phyloP scores from a whole-genome alignment of 2,888 invertebrate genomes.

The Rhimphoctona megacephalus region DNA sequence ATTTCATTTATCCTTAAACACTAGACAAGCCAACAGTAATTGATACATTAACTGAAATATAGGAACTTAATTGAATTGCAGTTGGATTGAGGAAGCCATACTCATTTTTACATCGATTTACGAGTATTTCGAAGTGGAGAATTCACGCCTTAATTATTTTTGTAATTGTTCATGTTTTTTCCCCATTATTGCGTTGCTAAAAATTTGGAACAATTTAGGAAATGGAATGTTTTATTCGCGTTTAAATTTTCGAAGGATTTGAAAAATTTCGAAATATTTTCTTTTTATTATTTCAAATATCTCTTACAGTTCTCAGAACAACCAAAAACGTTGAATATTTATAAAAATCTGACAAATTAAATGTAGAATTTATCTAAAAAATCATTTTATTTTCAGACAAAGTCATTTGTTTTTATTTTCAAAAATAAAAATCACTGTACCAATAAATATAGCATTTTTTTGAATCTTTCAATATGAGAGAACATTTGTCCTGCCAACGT shows the following conservation, averaged over 20 bases:
- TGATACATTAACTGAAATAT: conserved; percentile 39
- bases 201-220: background rate
- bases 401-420: background rate
- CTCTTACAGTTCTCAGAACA: no score
- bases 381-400: background rate
- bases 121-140: background rate
- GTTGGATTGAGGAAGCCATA: conserved; percentile 14
- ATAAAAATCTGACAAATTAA: background rate
- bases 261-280: background rate
- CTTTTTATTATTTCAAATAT: no score
- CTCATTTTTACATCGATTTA: background rate
- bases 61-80: conserved; percentile 33
- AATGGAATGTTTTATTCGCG: background rate
- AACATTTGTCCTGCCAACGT: background rate
- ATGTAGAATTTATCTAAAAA: background rate
- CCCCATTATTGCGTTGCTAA: background rate
- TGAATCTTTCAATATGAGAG: background rate
- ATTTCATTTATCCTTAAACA: conserved; percentile 38
- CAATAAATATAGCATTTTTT: background rate
- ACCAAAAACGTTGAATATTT: background rate
- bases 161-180: background rate
- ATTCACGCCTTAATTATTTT: background rate
- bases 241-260: background rate
- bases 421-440: background rate
- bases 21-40: conserved; percentile 3